Base-by-base conservation (phyloP, 2,113 vertebrate species). In the Arizona elegans region DNA sequence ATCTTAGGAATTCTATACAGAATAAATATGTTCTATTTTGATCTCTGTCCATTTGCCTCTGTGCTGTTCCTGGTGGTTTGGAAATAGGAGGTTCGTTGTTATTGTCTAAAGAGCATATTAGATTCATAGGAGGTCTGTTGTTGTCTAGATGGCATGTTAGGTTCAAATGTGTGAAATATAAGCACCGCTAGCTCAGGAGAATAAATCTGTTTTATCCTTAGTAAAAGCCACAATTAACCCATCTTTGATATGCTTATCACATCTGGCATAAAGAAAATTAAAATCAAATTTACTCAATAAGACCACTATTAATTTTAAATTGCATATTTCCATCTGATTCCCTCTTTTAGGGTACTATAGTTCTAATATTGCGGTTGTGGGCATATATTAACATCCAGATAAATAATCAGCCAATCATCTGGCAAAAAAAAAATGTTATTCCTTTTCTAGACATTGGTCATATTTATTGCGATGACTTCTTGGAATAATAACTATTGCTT, bases 171-270 rank as follows among this genome's bases (percentile, higher is more conserved):
- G 12, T 33, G 29, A 8, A 56, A 65, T 89, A 19, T 47, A 33
- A 53, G 10, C 43, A 29, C 33, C 5, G 13, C 29, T 43, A 86
- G 24, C 8, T 56, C 43, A 86, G 26, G 29, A 88, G 24, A 92
- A 55, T 29, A 89, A 5, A 58, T n/a, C 53, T 89, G 8, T 10
- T 90, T 43, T 17, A 55, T 90, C 33, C n/a, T 17, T 33, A 38
- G 2, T 19, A 33, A 38, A 81, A 54, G 10, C 53, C 21, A 56
- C 21, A 55, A 1, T 47, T 89, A 0, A 0, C 0, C 23, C 0
- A 0, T 38, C 47, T 93, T 87, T 47, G 0, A 88, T n/a, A 13
- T 89, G 33, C 70, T 70, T 92, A 81, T 21, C 56, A 54, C 0
- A 8, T 0, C 62, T 90, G 92, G 53, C 26, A 86, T 54, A 17